Evolutionary conservation across 2,888 invertebrate species (phyloP).

Genomic region (Phania funesta): DNA sequence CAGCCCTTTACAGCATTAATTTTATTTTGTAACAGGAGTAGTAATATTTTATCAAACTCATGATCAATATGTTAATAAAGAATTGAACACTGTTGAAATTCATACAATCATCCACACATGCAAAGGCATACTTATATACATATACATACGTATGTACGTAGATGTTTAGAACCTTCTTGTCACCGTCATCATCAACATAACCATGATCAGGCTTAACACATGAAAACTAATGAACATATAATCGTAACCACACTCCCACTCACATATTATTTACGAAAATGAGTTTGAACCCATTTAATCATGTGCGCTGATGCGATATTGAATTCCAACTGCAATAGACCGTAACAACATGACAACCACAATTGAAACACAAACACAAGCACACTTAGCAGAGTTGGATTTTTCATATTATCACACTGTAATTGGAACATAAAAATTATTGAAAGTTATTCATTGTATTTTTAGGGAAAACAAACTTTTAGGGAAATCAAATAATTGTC

Average conservation of each 20-base stretch:
- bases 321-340: constrained; percentile 69
- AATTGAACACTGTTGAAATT: constrained; percentile 31
- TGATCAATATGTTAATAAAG: constrained; percentile 35
- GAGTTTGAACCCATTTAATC: constrained; percentile 66
- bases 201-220: too few relatives aligned
- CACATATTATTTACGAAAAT: constrained; percentile 14
- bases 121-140: too few relatives aligned
- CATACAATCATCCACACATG: neutral
- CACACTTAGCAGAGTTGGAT: constrained; percentile 15
- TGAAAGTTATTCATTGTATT: too few relatives aligned
- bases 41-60: neutral
- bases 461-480: too few relatives aligned
- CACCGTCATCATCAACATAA: neutral
- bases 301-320: constrained; percentile 68
- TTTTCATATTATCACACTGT: neutral
- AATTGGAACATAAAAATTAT: too few relatives aligned
- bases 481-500: too few relatives aligned
- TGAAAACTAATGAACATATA: constrained; percentile 20
- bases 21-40: neutral
- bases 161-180: neutral
- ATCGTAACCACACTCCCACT: constrained; percentile 6
- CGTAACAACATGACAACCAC: constrained; percentile 63
- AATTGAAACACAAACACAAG: neutral
- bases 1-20: neutral
- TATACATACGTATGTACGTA: neutral